phyloP scores from a whole-genome alignment of 2,113 vertebrate genomes.

The Proterorhinus semilunaris region DNA sequence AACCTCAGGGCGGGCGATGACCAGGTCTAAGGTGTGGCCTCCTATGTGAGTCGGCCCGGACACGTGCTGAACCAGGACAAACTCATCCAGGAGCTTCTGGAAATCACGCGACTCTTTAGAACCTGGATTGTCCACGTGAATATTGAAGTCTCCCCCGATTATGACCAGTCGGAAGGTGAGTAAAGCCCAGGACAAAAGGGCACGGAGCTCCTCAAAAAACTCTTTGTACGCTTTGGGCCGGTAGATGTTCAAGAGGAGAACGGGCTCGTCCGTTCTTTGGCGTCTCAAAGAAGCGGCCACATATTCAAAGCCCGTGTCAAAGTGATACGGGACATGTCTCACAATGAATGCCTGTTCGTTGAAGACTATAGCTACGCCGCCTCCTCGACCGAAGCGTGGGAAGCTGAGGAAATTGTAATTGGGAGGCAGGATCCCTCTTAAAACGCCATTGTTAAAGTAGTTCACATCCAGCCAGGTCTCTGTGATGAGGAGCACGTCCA shows the following conservation, averaged over 20 bases:
- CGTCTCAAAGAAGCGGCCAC: background rate
- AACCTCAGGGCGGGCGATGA: background rate
- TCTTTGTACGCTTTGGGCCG: background rate
- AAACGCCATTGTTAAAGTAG: fast-evolving
- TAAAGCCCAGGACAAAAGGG: background rate
- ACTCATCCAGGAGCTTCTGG: background rate
- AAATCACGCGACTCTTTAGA: background rate
- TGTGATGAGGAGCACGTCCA: background rate
- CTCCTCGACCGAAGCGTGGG: background rate
- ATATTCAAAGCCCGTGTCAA: background rate
- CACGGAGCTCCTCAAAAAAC: background rate
- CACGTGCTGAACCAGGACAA: background rate
- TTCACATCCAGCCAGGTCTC: background rate
- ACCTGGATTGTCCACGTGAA: background rate
- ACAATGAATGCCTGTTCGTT: background rate
- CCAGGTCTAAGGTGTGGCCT: background rate
- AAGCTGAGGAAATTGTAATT: background rate
- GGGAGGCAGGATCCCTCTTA: background rate
- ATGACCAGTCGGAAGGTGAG: background rate
- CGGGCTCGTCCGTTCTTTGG: background rate
- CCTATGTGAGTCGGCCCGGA: background rate
- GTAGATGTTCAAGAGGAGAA: background rate
- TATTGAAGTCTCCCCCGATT: background rate
- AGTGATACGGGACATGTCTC: background rate
- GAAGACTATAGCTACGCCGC: background rate